Evolutionary conservation across 2,797 vertebrate genomes (phyloP).

Genomic region (Adelosebastes latens): DNA sequence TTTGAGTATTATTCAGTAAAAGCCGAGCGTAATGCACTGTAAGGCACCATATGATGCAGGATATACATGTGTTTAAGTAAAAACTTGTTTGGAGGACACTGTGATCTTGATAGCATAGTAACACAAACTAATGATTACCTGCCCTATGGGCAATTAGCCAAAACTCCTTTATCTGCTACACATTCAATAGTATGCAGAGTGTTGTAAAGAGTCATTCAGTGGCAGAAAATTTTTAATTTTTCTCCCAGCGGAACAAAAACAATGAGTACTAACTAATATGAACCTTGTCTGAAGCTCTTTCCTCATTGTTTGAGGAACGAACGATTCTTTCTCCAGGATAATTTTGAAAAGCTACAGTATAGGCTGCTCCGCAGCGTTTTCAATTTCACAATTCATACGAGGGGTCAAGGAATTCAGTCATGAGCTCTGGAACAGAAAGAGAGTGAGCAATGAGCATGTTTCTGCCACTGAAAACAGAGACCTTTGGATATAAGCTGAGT

Average conservation of each 20-base stretch:
- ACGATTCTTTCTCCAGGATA: background rate
- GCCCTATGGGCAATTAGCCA: conserved; percentile 24
- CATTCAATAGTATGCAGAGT: background rate
- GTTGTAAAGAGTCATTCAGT: background rate
- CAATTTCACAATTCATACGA: background rate
- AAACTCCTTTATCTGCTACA: background rate
- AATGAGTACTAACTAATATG: background rate
- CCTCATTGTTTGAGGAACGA: background rate
- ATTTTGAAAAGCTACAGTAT: background rate
- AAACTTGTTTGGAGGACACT: conserved; percentile 5
- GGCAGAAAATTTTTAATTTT: background rate
- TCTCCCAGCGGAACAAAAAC: background rate
- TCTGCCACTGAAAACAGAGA: background rate
- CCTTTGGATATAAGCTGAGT: conserved; percentile 2
- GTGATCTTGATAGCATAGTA: conserved; percentile 14
- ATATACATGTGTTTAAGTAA: background rate
- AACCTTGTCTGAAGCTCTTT: background rate
- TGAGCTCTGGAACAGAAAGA: conserved; percentile 12
- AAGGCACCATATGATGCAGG: too few relatives aligned
- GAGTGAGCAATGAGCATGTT: conserved; percentile 12
- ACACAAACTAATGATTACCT: conserved; percentile 40
- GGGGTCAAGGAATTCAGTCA: conserved; percentile 13
- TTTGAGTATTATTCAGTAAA: too few relatives aligned
- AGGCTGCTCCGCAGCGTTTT: background rate
- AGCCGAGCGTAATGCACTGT: too few relatives aligned